Percentiles rank a stretch among this genome's conserved stretches.
These are phyloP conservation scores for Phyto melanocephala DNA, from an alignment of 2,888 invertebrate genomes.

Conservation along the genomic window DNA sequence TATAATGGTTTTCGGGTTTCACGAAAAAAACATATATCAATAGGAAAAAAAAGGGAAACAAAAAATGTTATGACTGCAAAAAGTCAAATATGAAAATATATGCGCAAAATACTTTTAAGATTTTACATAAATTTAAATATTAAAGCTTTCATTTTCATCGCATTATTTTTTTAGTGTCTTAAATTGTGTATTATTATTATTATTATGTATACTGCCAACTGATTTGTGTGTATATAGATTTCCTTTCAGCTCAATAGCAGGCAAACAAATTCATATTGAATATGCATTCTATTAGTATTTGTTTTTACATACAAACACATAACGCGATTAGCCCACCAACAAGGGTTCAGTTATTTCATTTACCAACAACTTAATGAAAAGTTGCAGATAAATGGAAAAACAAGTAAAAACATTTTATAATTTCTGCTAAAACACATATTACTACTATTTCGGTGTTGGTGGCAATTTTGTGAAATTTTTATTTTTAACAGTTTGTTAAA, in stretches of 20 bases:
- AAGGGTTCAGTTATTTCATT: slow-evolving; percentile 12
- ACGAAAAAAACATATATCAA: neutral
- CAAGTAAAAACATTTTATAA: neutral
- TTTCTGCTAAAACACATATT: neutral
- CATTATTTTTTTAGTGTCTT: too few species aligned
- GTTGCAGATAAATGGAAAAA: neutral
- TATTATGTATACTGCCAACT: neutral
- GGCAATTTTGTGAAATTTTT: slow-evolving; percentile 17
- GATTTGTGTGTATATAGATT: neutral
- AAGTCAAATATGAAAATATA: neutral
- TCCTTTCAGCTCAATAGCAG: neutral
- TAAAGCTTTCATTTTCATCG: too few species aligned
- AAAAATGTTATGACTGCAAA: neutral
- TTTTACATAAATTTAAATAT: too few species aligned
- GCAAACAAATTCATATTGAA: neutral
- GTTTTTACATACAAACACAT: neutral
- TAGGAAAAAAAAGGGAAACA: neutral
- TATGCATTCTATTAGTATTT: neutral
- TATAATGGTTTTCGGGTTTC: slow-evolving; percentile 21
- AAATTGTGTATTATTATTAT: too few species aligned
- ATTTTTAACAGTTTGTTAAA: slow-evolving; percentile 38
- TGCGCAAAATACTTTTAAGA: too few species aligned
- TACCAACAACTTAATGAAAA: slow-evolving; percentile 23
- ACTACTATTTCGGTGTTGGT: neutral
- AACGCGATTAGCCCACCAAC: neutral